Evolutionary conservation across 2,888 invertebrate genomes (phyloP).

Genomic region (Gandaritis pyraliata): DNA sequence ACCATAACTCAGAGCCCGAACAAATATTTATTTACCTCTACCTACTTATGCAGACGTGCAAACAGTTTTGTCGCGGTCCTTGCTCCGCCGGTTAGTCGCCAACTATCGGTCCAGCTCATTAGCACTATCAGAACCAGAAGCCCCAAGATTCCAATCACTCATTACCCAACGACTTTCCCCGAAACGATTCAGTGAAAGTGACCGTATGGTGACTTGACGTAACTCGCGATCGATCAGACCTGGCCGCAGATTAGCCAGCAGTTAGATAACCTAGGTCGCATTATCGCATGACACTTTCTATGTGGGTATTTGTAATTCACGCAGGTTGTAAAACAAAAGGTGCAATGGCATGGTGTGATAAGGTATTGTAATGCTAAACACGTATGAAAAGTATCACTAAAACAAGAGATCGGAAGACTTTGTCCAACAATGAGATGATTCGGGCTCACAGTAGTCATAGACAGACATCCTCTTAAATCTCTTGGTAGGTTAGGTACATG

Average conservation of each 20-base stretch:
- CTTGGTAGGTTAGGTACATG: no score
- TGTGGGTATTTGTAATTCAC: slow-evolving; percentile 24
- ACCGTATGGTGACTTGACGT: slow-evolving; percentile 28
- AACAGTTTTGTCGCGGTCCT: background rate
- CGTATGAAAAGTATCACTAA: no score
- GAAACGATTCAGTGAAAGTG: slow-evolving; percentile 41
- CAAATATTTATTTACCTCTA: no score
- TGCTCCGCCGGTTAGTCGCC: background rate
- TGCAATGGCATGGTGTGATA: no score
- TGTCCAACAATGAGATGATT: no score
- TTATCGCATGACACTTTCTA: slow-evolving; percentile 29
- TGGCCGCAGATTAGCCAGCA: slow-evolving; percentile 26
- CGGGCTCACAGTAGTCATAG: no score
- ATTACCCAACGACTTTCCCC: slow-evolving; percentile 39
- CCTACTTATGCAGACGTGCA: background rate
- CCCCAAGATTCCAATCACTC: slow-evolving; percentile 8
- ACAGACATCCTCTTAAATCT: no score
- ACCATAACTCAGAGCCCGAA: no score
- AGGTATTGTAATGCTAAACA: background rate
- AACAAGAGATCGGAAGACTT: no score
- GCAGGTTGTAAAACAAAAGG: background rate
- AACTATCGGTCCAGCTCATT: background rate
- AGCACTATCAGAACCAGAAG: slow-evolving; percentile 10
- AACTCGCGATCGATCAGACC: slow-evolving; percentile 30
- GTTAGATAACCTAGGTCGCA: slow-evolving; percentile 29